Conservation (phyloP, 2,113 vertebrate species). For the Melanostigma gelatinosum region DNA sequence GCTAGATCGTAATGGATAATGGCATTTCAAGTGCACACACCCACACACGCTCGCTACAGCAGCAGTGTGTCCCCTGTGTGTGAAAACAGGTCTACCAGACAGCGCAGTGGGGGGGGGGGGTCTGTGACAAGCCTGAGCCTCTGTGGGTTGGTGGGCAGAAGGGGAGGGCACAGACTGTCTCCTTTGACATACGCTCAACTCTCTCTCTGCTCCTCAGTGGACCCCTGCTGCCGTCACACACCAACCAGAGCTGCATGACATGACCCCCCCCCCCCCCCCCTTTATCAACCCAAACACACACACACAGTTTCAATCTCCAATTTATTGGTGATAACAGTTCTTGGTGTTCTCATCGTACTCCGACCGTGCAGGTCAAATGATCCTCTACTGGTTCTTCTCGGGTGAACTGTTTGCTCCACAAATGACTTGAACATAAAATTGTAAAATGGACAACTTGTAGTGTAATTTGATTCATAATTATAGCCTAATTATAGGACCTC, state of each 20-base stretch:
- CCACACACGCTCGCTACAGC: constrained; percentile 55
- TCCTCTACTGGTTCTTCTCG: not conserved
- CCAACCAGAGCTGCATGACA: constrained; percentile 46
- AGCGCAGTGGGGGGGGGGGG: constrained; percentile 47
- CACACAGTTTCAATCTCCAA: constrained; percentile 17
- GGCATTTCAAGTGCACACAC: constrained; percentile 72
- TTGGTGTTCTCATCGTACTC: not conserved
- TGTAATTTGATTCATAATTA: not conserved
- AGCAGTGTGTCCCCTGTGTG: constrained; percentile 61
- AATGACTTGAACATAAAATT: not conserved
- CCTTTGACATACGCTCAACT: constrained; percentile 57
- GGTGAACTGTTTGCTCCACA: not conserved
- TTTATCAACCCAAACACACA: constrained; percentile 16
- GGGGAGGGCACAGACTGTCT: constrained; percentile 38
- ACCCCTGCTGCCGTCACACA: constrained; percentile 67
- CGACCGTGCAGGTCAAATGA: not conserved
- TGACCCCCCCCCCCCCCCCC: not conserved
- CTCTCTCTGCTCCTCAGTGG: constrained; percentile 46
- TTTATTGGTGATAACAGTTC: constrained; percentile 1
- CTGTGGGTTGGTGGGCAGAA: constrained; percentile 55
- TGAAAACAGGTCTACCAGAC: constrained; percentile 71
- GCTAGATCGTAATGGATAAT: constrained; percentile 68
- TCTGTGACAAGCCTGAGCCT: constrained; percentile 63
- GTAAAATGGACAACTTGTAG: not conserved
- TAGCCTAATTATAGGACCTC: not conserved